Conservation (phyloP, 2,113 vertebrate genomes). For the Heterotis niloticus region DNA sequence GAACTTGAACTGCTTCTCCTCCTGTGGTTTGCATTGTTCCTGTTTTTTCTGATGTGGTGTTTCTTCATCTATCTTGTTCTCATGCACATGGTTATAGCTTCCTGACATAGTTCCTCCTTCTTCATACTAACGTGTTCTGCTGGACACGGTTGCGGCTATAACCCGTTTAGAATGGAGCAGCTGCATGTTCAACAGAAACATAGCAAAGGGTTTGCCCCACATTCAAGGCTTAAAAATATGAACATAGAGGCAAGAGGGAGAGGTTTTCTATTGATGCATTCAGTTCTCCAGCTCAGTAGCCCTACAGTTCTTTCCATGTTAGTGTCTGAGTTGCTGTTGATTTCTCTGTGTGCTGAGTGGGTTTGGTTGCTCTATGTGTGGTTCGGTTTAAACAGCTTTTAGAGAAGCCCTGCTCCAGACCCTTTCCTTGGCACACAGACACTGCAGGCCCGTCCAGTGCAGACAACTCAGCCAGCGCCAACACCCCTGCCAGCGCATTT, state of each 20-base stretch:
- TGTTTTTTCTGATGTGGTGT: too few species aligned
- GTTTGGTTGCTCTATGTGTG: background rate
- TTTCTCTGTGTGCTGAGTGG: background rate
- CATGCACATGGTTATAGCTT: too few species aligned
- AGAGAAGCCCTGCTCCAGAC: background rate
- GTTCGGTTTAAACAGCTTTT: slow-evolving; percentile 3
- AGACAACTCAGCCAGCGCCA: slow-evolving; percentile 14
- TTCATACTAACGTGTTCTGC: too few species aligned
- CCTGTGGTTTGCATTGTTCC: too few species aligned
- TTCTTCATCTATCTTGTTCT: too few species aligned
- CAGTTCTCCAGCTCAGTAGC: background rate
- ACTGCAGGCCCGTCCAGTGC: background rate
- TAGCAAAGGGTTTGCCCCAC: too few species aligned
- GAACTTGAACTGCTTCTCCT: too few species aligned
- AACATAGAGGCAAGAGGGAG: too few species aligned
- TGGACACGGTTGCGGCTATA: too few species aligned
- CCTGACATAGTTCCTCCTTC: too few species aligned
- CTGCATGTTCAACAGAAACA: background rate
- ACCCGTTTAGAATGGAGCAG: background rate
- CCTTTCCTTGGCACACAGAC: slow-evolving; percentile 11
- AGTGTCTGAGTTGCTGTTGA: background rate
- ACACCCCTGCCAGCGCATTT: background rate
- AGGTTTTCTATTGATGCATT: too few species aligned
- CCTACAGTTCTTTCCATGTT: background rate
- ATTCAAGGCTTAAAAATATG: too few species aligned